These are phyloP conservation scores for Cheilosia grossa DNA, from an alignment of 2,888 invertebrate species.

Conservation along the genomic window DNA sequence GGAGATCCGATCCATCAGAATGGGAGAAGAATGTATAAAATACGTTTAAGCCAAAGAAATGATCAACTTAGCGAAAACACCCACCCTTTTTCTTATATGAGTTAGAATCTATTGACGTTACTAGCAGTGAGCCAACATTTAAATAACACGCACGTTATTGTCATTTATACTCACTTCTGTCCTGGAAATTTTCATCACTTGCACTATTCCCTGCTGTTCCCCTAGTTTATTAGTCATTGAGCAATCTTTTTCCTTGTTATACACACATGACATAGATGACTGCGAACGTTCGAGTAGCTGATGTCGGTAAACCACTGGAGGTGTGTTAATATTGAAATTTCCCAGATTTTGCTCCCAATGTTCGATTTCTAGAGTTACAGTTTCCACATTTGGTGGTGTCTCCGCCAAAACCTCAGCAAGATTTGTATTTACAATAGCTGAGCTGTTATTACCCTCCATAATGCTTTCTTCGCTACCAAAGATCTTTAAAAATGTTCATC, in stretches of 20 bases:
- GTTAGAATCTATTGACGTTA: no score
- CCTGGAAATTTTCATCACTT: slow-evolving; percentile 18
- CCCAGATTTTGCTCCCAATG: slow-evolving; percentile 54
- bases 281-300: slow-evolving; percentile 81
- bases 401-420: background rate
- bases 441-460: slow-evolving; percentile 84
- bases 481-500: slow-evolving; percentile 84
- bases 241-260: slow-evolving; percentile 78
- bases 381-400: slow-evolving; percentile 1
- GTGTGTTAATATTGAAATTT: slow-evolving; percentile 30
- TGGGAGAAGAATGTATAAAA: no score
- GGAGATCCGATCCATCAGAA: no score
- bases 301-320: slow-evolving; percentile 76
- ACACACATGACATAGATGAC: slow-evolving; percentile 80
- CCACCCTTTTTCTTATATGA: no score
- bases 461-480: slow-evolving; percentile 94
- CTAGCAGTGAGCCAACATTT: no score
- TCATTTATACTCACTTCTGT: slow-evolving; percentile 23
- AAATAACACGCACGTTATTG: no score
- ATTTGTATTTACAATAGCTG: background rate
- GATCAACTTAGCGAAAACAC: no score
- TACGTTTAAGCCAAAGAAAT: no score
- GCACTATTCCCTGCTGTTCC: slow-evolving; percentile 79
- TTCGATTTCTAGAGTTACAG: slow-evolving; percentile 57
- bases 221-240: slow-evolving; percentile 80